Evolutionary conservation across 2,797 vertebrate genomes (phyloP), one percentile per base, ranked within the genome.

Genomic region (Crypturellus tataupa): DNA sequence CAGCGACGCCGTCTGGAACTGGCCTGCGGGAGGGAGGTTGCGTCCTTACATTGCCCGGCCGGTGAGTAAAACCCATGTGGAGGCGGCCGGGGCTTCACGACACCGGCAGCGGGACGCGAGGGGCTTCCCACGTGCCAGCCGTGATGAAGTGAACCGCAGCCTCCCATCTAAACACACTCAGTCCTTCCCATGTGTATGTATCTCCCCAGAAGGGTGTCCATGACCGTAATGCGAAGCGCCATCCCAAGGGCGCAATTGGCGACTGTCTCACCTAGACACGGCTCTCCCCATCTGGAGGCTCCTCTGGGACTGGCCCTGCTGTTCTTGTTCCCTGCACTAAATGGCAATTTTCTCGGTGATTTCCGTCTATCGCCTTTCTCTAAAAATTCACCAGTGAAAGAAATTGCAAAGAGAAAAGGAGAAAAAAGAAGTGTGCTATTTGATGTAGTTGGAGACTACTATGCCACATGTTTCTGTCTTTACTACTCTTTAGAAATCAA

Each of bases 1-100:
- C 44, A 98, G 98, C 4, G 94, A 93, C 3, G 94, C 53, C 1
- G 98, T 98, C 92, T 98, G 95, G 96, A 99, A 99, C 94, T 99
- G 99, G 85, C 99, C 99, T 99, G 97, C 25, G 49, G 60, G 55
- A 67, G 63, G 73, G 84, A 94, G 60, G 92, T 10, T 80, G 0
- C 87, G 51, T 42, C 64, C 33, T 64, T 58, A 40, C n/a, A 69
- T 94, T 55, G 58, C 60, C 6, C 27, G 31, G 60, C 3, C 59
- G 46, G n/a, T 23, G 16, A 12, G 46, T 39, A 51, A 71, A 53
- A 2, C 0, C 24, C 29, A 12, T 62, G 60, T 8, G 51, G 55
- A 23, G 2, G 68, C 63, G 85, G 70, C 58, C 82, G 59, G 9
- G 0, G 1, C 10, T 35, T 70, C 33, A 58, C 80, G 73, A 33